Base-by-base conservation (phyloP, 23 tunicate genomes). In the Clavelina lepadiformis region DNA sequence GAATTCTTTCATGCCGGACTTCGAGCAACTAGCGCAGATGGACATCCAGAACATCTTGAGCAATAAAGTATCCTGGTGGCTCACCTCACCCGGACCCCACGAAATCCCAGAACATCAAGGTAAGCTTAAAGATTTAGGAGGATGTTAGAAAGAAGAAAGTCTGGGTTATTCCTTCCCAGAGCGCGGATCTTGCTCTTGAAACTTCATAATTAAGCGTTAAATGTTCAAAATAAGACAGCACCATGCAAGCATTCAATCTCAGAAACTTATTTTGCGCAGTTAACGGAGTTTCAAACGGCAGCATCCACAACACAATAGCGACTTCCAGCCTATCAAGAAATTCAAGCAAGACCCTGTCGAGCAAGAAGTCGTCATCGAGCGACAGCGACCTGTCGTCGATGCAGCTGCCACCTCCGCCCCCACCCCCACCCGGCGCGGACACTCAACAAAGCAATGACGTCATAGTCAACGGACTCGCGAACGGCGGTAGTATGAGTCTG, bases 1-100 rank as follows among this genome's bases (percentile, higher is more conserved):
- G 0, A 58, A 74, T 2, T 24, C 79, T 31, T 33, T 86, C 22
- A 86, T 86, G 2, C 84, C 78, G 24, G 95, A 77, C 35, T 72
- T 86, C 38, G 95, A 86, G n/a, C 83, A 76, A 52, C 29, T 87
- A 29, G 89, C 82, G 13, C 82, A 81, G 38, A 55, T 89, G 28
- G 96, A 88, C 66, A 38, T 89, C 29, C 71, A 89, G 2, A 76
- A 76, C 62, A 55, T 83, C n/a, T 64, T 80, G 19, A 80, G 75
- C 56, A 76, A 69, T 53, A 83, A 83, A 67, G 78, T 81, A 3
- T 81, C 97, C 1, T 69, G 97, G 83, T 89, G 97, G 97, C 74
- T 89, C 36, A 81, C 76, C 11, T 72, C 80, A 36, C 72, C 88
- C n/a, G 63, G 63, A 19, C 19, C 46, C 19, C 74, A 54, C 38